phyloP scores from a whole-genome alignment of 2,797 vertebrate species.

The Mergus octosetaceus region DNA sequence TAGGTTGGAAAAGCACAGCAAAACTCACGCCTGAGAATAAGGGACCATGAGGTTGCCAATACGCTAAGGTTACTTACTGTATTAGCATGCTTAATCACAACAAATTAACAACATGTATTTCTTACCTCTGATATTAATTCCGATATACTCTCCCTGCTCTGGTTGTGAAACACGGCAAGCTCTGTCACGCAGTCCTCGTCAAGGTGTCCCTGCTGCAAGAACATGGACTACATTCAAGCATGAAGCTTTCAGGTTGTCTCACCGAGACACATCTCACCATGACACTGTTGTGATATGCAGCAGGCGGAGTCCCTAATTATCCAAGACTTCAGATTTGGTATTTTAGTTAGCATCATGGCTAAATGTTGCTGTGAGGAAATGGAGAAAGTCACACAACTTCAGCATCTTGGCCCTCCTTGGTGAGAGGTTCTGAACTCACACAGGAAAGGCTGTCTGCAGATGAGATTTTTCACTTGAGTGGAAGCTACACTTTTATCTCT shows the following conservation, averaged over 20 bases:
- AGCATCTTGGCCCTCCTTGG: neutral
- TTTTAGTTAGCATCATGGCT: neutral
- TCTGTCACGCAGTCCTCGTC: conserved; percentile 93
- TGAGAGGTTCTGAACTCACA: neutral
- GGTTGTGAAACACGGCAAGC: conserved; percentile 87
- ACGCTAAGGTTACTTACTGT: neutral
- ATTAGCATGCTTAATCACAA: neutral
- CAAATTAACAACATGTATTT: neutral
- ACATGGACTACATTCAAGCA: neutral
- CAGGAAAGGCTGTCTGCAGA: neutral
- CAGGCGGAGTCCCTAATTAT: neutral
- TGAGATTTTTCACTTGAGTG: neutral
- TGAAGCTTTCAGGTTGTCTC: neutral
- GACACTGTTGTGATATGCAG: neutral
- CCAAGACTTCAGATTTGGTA: neutral
- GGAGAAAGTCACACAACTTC: neutral
- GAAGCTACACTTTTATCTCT: neutral
- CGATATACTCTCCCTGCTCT: conserved; percentile 81
- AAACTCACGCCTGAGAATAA: neutral
- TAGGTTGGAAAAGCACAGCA: neutral
- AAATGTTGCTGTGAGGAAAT: neutral
- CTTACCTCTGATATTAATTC: conserved; percentile 88
- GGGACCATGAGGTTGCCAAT: neutral
- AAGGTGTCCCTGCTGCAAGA: conserved; percentile 83
- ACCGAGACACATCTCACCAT: neutral